These are phyloP conservation scores for Eurystomus glaucurus DNA, from an alignment of 2,797 vertebrate genomes.

Conservation along the genomic window DNA sequence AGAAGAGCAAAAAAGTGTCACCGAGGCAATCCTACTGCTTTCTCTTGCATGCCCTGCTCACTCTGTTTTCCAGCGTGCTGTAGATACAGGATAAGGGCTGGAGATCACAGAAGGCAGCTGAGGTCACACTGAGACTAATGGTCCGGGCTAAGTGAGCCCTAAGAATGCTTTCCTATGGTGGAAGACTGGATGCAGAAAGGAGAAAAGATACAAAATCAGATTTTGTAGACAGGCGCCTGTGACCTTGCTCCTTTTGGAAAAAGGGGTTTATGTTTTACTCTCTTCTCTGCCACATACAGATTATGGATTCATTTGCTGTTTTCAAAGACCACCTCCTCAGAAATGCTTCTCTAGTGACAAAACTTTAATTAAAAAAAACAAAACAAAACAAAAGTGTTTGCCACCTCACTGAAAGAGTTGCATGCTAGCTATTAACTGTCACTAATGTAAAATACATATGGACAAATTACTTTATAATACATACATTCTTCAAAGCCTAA, in stretches of 20 bases:
- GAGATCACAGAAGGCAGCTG: fast-evolving
- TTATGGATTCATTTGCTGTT: neutral
- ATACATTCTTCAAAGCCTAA: neutral
- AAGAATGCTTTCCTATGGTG: neutral
- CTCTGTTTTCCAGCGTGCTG: neutral
- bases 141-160: neutral
- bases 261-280: neutral
- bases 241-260: neutral
- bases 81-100: neutral
- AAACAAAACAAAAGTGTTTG: neutral
- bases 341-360: neutral
- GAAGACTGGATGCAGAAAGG: fast-evolving
- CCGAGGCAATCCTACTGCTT: neutral
- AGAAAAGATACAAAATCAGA: neutral
- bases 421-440: neutral
- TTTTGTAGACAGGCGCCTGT: neutral
- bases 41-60: fast-evolving
- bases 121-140: neutral
- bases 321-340: neutral
- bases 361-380: neutral
- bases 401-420: neutral
- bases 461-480: neutral
- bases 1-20: neutral
- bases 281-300: neutral
- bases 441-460: neutral